phyloP scores from a whole-genome alignment of 2,888 invertebrate genomes.

The Drosophila borborema region DNA sequence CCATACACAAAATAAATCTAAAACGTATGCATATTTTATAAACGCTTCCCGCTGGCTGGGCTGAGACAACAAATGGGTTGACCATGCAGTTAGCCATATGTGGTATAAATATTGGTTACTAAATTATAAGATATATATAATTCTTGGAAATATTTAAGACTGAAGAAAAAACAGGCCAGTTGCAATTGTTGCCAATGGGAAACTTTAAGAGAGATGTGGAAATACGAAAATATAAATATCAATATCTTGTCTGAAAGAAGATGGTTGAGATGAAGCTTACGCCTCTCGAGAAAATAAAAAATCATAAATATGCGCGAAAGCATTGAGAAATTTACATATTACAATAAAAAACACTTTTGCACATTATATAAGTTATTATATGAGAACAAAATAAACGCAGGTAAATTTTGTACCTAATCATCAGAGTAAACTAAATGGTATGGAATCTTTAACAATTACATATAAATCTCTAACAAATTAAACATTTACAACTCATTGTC shows the following conservation, averaged over 20 bases:
- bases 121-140: not conserved
- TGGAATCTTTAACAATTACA: not conserved
- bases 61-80: slow-evolving; percentile 24
- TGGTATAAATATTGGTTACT: not conserved
- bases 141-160: not conserved
- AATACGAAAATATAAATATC: too few species aligned
- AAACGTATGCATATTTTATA: slow-evolving; percentile 71
- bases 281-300: too few species aligned
- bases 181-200: not conserved
- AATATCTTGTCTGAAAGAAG: too few species aligned
- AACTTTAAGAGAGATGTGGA: too few species aligned
- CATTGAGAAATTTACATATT: too few species aligned
- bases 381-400: too few species aligned
- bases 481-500: not conserved
- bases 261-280: too few species aligned
- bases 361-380: too few species aligned
- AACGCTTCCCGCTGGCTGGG: slow-evolving; percentile 25
- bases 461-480: not conserved
- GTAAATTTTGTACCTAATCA: too few species aligned
- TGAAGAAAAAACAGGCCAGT: not conserved
- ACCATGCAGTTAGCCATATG: not conserved
- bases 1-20: slow-evolving; percentile 67
- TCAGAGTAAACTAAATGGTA: too few species aligned
- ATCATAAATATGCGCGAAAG: too few species aligned
- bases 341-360: too few species aligned